phyloP scores from a whole-genome alignment of 2,888 invertebrate genomes.

The Hyposoter didymator region DNA sequence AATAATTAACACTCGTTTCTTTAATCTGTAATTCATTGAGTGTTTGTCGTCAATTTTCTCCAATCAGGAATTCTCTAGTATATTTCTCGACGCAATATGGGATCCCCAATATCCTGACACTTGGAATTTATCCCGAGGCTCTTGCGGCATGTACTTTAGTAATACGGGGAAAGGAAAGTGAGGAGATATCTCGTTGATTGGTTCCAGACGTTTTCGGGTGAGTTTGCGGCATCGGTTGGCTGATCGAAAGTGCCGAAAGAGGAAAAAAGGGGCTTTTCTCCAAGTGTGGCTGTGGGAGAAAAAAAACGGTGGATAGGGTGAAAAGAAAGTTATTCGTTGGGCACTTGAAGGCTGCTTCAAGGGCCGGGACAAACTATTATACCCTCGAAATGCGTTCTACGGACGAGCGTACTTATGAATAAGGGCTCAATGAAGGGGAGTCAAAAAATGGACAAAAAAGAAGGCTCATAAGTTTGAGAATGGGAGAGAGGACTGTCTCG shows the following conservation, averaged over 20 bases:
- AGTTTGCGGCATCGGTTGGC: slow-evolving; percentile 62
- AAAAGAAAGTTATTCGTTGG: slow-evolving; percentile 50
- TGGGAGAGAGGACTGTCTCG: slow-evolving; percentile 32
- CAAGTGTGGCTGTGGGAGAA: slow-evolving; percentile 20
- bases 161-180: slow-evolving; percentile 23
- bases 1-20: slow-evolving; percentile 47
- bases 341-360: slow-evolving; percentile 45
- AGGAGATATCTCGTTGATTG: slow-evolving; percentile 65
- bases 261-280: slow-evolving; percentile 14
- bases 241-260: slow-evolving; percentile 56
- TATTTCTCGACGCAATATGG: slow-evolving; percentile 26
- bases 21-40: slow-evolving; percentile 38
- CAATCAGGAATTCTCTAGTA: slow-evolving; percentile 54
- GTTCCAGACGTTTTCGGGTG: slow-evolving; percentile 67
- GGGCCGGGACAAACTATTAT: slow-evolving; percentile 25
- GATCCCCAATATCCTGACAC: slow-evolving; percentile 34
- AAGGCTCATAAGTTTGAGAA: slow-evolving; percentile 32
- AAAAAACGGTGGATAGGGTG: slow-evolving; percentile 58
- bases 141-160: not conserved
- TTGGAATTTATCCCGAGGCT: slow-evolving; percentile 27
- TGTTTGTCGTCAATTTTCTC: slow-evolving; percentile 49
- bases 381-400: slow-evolving; percentile 46
- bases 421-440: slow-evolving; percentile 49
- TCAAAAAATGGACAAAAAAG: slow-evolving; percentile 36
- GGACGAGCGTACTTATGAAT: slow-evolving; percentile 37